Percentiles rank a stretch among this genome's conserved stretches.
These are phyloP conservation scores for Drosophila macrospina DNA, from an alignment of 2,888 invertebrate genomes.

Conservation along the genomic window DNA sequence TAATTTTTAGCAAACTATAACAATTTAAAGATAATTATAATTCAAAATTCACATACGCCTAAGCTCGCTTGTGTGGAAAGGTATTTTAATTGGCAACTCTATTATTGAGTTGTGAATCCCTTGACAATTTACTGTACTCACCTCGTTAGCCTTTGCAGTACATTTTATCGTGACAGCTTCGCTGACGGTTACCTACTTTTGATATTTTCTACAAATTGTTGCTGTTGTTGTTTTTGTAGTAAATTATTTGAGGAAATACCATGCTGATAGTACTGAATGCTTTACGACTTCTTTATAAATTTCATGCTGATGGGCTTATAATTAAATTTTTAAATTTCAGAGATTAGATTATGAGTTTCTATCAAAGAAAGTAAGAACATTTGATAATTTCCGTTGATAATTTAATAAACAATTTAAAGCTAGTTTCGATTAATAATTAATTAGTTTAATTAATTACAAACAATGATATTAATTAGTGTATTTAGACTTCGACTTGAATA, in stretches of 20 bases:
- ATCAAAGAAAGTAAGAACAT: conserved; percentile 6
- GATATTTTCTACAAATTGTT: conserved; percentile 2
- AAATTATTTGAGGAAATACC: conserved; percentile 25
- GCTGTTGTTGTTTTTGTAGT: conserved; percentile 8
- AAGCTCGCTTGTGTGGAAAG: conserved; percentile 22
- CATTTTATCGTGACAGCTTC: conserved; percentile 39
- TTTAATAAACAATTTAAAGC: too few species aligned
- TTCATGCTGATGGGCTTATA: conserved; percentile 62
- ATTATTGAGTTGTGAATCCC: conserved; percentile 1
- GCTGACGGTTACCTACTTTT: conserved; percentile 9
- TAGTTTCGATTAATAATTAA: too few species aligned
- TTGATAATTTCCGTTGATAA: neutral
- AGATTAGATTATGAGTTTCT: conserved; percentile 55
- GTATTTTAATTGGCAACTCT: conserved; percentile 27
- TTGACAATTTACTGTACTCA: conserved; percentile 19
- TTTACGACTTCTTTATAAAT: conserved; percentile 65
- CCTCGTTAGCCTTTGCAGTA: conserved; percentile 24
- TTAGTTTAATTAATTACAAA: too few species aligned
- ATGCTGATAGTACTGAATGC: conserved; percentile 64
- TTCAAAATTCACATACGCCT: conserved; percentile 22
- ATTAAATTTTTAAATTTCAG: conserved; percentile 41
- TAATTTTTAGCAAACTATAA: conserved; percentile 16
- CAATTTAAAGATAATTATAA: conserved; percentile 25
- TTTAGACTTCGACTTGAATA: too few species aligned
- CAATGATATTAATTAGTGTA: too few species aligned